Evolutionary conservation across 2,113 vertebrate species (phyloP).

Genomic region (Stomatorhinus ivindoensis): DNA sequence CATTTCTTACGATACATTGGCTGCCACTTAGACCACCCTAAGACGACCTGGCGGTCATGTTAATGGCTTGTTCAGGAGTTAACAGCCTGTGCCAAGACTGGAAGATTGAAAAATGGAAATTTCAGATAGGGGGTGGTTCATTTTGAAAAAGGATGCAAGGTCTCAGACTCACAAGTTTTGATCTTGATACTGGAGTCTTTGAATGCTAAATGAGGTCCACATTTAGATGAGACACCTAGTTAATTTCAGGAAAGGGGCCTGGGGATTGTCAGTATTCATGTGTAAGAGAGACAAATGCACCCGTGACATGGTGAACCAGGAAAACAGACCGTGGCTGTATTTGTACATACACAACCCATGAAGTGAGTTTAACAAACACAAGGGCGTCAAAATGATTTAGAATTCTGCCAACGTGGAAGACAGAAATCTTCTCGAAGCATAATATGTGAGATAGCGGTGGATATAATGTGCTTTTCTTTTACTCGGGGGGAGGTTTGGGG

Average conservation of each 20-base stretch:
- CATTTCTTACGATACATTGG: not conserved
- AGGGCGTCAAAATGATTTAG: not conserved
- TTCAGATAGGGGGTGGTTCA: not conserved
- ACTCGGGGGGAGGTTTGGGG: not conserved
- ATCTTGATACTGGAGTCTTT: not conserved
- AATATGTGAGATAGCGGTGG: not conserved
- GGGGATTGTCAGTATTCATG: not conserved
- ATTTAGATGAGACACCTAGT: not conserved
- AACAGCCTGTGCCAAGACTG: not conserved
- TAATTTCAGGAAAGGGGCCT: not conserved
- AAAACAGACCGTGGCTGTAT: not conserved
- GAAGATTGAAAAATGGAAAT: constrained; percentile 23
- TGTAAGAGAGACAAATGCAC: not conserved
- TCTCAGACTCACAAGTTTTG: not conserved
- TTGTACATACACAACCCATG: not conserved
- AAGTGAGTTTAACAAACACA: not conserved
- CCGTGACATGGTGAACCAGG: not conserved
- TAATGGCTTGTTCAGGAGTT: constrained; percentile 16
- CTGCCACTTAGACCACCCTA: constrained; percentile 4
- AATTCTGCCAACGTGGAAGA: not conserved
- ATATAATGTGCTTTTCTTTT: not conserved
- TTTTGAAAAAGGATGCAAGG: not conserved
- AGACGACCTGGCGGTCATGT: constrained; percentile 1
- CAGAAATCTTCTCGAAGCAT: not conserved
- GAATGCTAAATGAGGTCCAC: not conserved